phyloP scores from a whole-genome alignment of 2,888 invertebrate genomes.

The Scrobipalpa atriplicella region DNA sequence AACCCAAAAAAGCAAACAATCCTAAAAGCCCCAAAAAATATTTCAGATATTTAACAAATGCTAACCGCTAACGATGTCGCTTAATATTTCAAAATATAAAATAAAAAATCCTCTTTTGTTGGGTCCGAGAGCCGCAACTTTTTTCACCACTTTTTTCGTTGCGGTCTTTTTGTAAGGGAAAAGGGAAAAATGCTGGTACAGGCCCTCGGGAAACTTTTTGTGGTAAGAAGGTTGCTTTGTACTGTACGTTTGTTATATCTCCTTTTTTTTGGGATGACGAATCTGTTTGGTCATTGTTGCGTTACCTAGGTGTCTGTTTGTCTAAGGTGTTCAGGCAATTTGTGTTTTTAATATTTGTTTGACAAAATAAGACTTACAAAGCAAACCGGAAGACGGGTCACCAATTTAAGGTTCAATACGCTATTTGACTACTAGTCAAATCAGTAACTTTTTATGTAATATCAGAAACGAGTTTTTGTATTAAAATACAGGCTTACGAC shows the following conservation, averaged over 20 bases:
- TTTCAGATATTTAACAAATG: constrained; percentile 79
- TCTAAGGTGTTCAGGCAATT: neutral
- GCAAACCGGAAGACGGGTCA: too few species aligned
- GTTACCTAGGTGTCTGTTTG: constrained; percentile 14
- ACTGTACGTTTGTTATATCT: constrained; percentile 45
- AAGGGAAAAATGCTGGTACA: constrained; percentile 74
- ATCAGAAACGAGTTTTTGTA: too few species aligned
- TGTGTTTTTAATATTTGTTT: neutral
- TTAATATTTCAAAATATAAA: constrained; percentile 77
- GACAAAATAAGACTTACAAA: too few species aligned
- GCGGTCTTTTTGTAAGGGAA: constrained; percentile 75
- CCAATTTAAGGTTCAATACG: too few species aligned
- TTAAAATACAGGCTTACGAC: too few species aligned
- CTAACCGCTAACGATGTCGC: constrained; percentile 79
- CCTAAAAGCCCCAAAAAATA: constrained; percentile 61
- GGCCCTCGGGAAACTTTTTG: constrained; percentile 75
- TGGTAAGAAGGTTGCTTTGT: constrained; percentile 79
- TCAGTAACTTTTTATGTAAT: too few species aligned
- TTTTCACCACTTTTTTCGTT: constrained; percentile 67
- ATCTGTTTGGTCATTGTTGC: constrained; percentile 23
- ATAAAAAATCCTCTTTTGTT: constrained; percentile 74
- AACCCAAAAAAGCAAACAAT: constrained; percentile 52
- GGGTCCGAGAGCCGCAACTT: constrained; percentile 66
- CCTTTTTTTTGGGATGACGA: constrained; percentile 43
- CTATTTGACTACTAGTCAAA: too few species aligned